Base-by-base conservation (phyloP, 2,888 invertebrate species). In the Eremobia ochroleuca region DNA sequence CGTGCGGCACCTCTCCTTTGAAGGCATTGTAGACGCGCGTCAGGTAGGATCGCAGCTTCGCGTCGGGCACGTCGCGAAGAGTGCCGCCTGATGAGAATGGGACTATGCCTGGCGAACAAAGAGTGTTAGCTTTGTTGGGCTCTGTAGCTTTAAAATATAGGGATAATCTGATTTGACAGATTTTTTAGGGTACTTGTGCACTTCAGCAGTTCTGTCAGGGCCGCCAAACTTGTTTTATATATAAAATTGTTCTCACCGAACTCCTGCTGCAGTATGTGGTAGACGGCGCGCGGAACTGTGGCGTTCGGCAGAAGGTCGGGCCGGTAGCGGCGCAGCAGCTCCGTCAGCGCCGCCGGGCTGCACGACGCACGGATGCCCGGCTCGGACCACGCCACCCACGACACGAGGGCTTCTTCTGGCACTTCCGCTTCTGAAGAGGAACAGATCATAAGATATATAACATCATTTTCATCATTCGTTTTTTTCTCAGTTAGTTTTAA, bases 1-100 rank as follows among this genome's bases (percentile, higher is more conserved):
- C 88, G 76, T 96, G 96, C 0, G 99, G 99, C 90, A 99, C 98
- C 95, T 99, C 99, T 66, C 99, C 98, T 89, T 99, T 98, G 97
- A 99, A 99, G 74, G 98, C 98, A 93, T 98, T 98, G 95, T 99
- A 99, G 83, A 99, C 98, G 94, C 99, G 98, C 69, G 98, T 98
- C 81, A 99, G 97, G 93, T 99, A 99, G 73, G 98, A 98, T 31
- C 99, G 97, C 95, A 99, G 97, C 61, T 98, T 97, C 85, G 98
- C 98, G 92, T 99, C 98, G 0, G 98, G 97, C 40, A 97, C 97
- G 85, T 98, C 98, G 70, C 97, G 97, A 9, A 97, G 97, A 94
- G 98, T 98, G 90, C 99, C 99, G 88, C 97, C 97, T 0, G 98
- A 98, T 11, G 98, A 98, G 97, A 98, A 96, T 55, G 97, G 97